phyloP scores from a whole-genome alignment of 30 jellyfish, hydroid and myxozoan species.

The Hydra vulgaris region DNA sequence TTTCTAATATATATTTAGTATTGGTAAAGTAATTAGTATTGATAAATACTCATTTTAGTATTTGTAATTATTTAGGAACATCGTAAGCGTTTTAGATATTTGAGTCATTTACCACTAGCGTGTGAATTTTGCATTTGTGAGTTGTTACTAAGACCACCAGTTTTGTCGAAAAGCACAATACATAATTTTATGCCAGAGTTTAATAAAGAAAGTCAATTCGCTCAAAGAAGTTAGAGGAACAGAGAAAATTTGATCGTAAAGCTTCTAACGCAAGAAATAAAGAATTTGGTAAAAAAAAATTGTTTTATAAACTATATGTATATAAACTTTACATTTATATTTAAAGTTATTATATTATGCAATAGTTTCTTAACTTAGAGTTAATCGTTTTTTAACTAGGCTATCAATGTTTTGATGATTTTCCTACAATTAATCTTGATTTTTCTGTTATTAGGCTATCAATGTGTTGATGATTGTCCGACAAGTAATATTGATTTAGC shows the following conservation, averaged over 20 bases:
- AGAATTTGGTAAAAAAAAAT: conserved; percentile 21
- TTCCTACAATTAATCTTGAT: no score
- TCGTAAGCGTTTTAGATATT: conserved; percentile 74
- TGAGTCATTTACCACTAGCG: conserved; percentile 71
- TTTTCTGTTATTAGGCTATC: not conserved
- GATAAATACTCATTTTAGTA: no score
- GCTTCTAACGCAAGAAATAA: conserved; percentile 16
- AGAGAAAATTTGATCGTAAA: conserved; percentile 45
- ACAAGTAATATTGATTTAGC: conserved; percentile 2
- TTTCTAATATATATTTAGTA: no score
- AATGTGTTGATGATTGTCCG: not conserved
- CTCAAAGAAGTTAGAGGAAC: conserved; percentile 60
- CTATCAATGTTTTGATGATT: not conserved
- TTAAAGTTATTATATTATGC: no score
- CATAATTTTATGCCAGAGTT: conserved; percentile 56
- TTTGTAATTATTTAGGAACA: conserved; percentile 40
- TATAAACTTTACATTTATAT: no score
- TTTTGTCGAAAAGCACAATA: conserved; percentile 63
- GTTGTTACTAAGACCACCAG: conserved; percentile 66
- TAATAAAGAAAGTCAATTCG: conserved; percentile 48
- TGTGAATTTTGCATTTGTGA: conserved; percentile 82
- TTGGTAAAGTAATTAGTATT: no score
- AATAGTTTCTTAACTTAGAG: no score
- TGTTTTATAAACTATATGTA: no score
- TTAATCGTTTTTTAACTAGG: not conserved